phyloP scores from a whole-genome alignment of 2,113 vertebrate genomes.

The Quiscalus mexicanus region DNA sequence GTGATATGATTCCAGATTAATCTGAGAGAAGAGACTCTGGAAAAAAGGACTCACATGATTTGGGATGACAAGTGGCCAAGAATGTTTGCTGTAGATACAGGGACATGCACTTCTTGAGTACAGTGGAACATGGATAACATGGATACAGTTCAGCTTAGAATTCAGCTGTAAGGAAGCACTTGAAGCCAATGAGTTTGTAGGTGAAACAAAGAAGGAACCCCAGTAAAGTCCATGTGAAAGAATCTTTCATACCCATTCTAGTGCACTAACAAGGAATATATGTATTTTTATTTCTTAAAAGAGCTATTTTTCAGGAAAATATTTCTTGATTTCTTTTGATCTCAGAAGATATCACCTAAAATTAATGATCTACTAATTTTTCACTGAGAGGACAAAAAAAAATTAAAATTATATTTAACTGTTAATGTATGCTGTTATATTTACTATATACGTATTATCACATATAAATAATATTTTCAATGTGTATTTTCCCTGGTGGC shows the following conservation, averaged over 20 bases:
- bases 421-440: neutral
- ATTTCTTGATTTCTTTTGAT: neutral
- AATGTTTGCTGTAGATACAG: neutral
- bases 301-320: neutral
- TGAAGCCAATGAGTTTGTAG: neutral
- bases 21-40: neutral
- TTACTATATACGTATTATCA: neutral
- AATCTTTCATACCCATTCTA: neutral
- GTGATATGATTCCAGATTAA: neutral
- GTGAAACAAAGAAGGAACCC: neutral
- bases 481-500: slow-evolving; percentile 32
- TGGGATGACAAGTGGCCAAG: neutral
- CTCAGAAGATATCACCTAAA: neutral
- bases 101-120: neutral
- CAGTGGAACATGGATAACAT: accelerated
- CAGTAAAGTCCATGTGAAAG: neutral
- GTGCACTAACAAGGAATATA: neutral
- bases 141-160: neutral
- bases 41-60: neutral
- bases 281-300: neutral
- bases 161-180: neutral
- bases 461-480: neutral
- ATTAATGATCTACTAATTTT: neutral
- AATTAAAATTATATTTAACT: neutral
- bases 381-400: neutral